phyloP scores from a whole-genome alignment of 2,888 invertebrate species.

The Erpobdella octoculata region DNA sequence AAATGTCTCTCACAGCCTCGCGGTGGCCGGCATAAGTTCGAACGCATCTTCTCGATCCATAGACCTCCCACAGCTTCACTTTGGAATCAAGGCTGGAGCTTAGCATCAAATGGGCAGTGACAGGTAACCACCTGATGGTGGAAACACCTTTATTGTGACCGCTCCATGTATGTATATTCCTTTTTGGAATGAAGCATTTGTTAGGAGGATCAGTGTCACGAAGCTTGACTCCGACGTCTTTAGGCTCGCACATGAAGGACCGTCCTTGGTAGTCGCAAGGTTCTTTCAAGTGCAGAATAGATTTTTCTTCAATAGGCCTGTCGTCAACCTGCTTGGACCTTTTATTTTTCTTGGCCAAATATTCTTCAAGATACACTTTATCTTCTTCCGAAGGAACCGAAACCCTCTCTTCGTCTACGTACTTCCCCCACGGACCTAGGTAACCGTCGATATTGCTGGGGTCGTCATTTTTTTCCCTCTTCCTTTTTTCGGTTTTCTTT shows the following conservation, averaged over 20 bases:
- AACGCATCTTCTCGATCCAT: slow-evolving; percentile 82
- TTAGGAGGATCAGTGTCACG: slow-evolving; percentile 80
- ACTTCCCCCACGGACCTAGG: slow-evolving; percentile 94
- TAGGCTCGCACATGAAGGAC: slow-evolving; percentile 84
- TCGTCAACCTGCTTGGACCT: slow-evolving; percentile 72
- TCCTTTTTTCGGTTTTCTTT: slow-evolving; percentile 56
- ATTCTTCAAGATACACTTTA: slow-evolving; percentile 85
- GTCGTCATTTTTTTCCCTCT: slow-evolving; percentile 77
- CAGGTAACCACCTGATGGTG: slow-evolving; percentile 81
- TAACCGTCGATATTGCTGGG: slow-evolving; percentile 88
- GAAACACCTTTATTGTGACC: slow-evolving; percentile 95
- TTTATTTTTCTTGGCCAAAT: slow-evolving; percentile 77
- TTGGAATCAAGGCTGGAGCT: slow-evolving; percentile 94
- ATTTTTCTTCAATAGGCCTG: slow-evolving; percentile 87
- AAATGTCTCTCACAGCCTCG: slow-evolving; percentile 89
- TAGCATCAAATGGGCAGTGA: slow-evolving; percentile 83
- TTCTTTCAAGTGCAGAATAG: slow-evolving; percentile 65
- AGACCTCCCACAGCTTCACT: slow-evolving; percentile 90
- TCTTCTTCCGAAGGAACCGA: slow-evolving; percentile 59
- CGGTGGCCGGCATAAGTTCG: slow-evolving; percentile 91
- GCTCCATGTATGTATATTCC: slow-evolving; percentile 88
- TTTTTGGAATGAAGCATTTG: slow-evolving; percentile 89
- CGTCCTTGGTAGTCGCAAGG: slow-evolving; percentile 68
- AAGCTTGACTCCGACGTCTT: slow-evolving; percentile 81
- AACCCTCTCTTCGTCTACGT: slow-evolving; percentile 14